These are phyloP conservation scores for Rhopalosiphum padi DNA, from an alignment of 1,140 invertebrate genomes.

Conservation along the genomic window DNA sequence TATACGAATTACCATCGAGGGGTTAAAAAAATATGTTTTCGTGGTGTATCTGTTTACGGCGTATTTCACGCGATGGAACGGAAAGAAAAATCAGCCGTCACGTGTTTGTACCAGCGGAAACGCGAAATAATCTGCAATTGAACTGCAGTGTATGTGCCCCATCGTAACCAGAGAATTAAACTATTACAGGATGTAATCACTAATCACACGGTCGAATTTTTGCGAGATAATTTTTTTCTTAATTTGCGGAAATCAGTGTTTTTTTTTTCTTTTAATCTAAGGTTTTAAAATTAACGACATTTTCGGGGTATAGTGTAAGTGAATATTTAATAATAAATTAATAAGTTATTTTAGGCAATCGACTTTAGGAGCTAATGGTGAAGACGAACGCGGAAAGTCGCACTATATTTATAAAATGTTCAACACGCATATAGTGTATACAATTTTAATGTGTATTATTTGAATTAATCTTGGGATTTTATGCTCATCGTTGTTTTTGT, in stretches of 20 bases:
- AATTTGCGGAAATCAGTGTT: background rate
- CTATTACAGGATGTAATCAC: background rate
- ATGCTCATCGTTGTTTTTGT: too few species aligned
- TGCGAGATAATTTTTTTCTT: background rate
- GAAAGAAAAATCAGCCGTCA: conserved; percentile 3
- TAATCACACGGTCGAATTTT: background rate
- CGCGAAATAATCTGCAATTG: background rate
- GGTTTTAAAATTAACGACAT: background rate
- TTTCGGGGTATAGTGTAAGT: too few species aligned
- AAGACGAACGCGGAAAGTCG: background rate
- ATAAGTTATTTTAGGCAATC: background rate
- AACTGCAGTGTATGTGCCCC: background rate
- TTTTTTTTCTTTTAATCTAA: background rate
- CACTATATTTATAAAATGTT: background rate
- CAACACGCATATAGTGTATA: background rate
- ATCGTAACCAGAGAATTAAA: background rate
- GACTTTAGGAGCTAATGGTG: background rate
- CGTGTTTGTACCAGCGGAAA: background rate
- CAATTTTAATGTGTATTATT: background rate
- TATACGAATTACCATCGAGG: background rate
- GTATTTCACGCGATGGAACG: background rate
- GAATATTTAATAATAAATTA: background rate
- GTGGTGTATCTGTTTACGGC: background rate
- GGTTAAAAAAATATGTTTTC: background rate
- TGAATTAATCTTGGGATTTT: background rate